Evolutionary conservation across 2,888 invertebrate genomes (phyloP).

Genomic region (Strigamia maritima): DNA sequence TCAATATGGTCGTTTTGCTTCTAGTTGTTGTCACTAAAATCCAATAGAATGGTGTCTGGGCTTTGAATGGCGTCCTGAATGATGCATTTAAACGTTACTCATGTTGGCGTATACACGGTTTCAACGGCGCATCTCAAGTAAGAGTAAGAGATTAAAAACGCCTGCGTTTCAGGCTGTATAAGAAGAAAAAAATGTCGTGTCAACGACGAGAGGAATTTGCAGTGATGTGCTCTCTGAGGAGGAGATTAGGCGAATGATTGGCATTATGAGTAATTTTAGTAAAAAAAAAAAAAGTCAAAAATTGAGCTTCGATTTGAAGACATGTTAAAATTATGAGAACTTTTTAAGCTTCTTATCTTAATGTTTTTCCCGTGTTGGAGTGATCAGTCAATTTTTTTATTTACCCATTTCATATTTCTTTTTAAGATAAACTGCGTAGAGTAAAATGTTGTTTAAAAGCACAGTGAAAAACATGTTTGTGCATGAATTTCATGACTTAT

Average conservation of each 20-base stretch:
- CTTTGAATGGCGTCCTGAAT: not conserved
- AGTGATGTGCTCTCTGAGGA: not conserved
- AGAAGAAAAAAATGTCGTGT: not conserved
- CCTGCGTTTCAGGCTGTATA: not conserved
- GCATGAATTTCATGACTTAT: too few species aligned
- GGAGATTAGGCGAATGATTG: not conserved
- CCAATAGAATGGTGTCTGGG: not conserved
- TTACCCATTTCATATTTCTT: too few species aligned
- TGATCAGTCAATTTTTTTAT: not conserved
- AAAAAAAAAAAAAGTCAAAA: not conserved
- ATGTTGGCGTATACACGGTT: not conserved
- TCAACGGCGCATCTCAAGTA: not conserved
- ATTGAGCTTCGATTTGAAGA: not conserved
- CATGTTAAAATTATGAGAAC: not conserved
- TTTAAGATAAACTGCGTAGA: too few species aligned
- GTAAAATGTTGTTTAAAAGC: too few species aligned
- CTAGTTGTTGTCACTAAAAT: conserved; percentile 15
- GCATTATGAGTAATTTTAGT: not conserved
- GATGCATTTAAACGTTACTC: conserved; percentile 1
- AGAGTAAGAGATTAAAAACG: not conserved
- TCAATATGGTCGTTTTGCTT: conserved; percentile 15
- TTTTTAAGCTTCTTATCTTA: not conserved
- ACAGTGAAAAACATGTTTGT: too few species aligned
- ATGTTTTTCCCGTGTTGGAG: not conserved
- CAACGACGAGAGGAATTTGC: not conserved